Percentiles rank a stretch among this genome's conserved stretches.
These are phyloP conservation scores for Oxyura jamaicensis DNA, from an alignment of 2,113 vertebrate species.

Conservation along the genomic window DNA sequence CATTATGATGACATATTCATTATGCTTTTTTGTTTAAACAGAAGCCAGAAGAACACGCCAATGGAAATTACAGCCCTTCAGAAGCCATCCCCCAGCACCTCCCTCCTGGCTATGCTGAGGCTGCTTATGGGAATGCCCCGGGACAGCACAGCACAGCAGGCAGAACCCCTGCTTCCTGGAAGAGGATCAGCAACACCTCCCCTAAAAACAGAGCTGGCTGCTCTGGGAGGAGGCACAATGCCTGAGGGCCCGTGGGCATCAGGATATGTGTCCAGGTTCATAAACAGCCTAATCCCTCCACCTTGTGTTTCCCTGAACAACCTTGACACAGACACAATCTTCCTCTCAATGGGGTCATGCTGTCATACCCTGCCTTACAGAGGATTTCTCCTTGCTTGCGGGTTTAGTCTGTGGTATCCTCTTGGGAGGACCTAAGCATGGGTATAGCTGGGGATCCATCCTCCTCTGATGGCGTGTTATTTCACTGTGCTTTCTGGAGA, in stretches of 20 bases:
- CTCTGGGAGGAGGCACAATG: background rate
- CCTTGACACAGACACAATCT: background rate
- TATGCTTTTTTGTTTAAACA: background rate
- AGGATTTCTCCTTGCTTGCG: rapidly evolving
- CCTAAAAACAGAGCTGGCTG: background rate
- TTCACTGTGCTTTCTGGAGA: background rate
- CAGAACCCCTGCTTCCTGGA: background rate
- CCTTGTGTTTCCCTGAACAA: background rate
- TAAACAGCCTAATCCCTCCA: background rate
- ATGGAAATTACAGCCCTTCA: background rate
- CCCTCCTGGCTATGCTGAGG: background rate
- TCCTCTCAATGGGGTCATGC: rapidly evolving
- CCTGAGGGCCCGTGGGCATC: rapidly evolving
- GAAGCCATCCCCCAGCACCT: background rate
- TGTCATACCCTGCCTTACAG: no score
- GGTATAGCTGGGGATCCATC: background rate
- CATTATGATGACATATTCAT: background rate
- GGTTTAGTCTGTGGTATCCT: background rate
- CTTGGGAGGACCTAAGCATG: background rate
- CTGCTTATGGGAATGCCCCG: background rate
- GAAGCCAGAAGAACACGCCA: background rate
- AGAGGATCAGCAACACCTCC: background rate
- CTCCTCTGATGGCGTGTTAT: background rate
- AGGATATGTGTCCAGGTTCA: rapidly evolving
- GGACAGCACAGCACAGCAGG: background rate